These are phyloP conservation scores for Danio choprae DNA, from an alignment of 2,797 vertebrate species.

Conservation along the genomic window DNA sequence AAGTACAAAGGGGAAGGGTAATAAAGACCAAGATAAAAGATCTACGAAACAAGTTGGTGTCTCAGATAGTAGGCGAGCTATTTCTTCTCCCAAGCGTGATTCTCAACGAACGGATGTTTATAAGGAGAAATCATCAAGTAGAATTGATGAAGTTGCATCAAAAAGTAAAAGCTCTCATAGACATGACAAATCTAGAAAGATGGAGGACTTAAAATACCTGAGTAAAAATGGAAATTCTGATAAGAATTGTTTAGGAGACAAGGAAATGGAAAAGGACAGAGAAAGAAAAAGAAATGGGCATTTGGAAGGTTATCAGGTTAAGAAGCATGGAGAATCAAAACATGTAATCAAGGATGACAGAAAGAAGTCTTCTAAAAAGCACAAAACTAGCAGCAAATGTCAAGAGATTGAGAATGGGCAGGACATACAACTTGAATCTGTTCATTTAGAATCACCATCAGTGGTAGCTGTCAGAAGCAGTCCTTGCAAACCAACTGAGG, in stretches of 20 bases:
- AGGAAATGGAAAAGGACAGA: slow-evolving; percentile 12
- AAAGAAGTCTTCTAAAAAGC: slow-evolving; percentile 23
- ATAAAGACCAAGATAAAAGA: slow-evolving; percentile 13
- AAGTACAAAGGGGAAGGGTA: background rate
- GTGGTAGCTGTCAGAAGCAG: background rate
- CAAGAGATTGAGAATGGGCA: slow-evolving; percentile 45
- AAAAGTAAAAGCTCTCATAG: slow-evolving; percentile 32
- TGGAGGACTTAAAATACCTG: slow-evolving; percentile 7
- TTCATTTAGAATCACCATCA: background rate
- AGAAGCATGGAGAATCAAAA: slow-evolving; percentile 62
- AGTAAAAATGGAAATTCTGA: slow-evolving; percentile 5
- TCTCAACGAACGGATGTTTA: slow-evolving; percentile 16
- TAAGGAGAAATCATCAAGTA: slow-evolving; percentile 42
- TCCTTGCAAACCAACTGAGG: slow-evolving; percentile 55
- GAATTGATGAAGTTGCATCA: slow-evolving; percentile 5
- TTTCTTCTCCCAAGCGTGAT: slow-evolving; percentile 15
- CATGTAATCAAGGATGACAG: slow-evolving; percentile 54
- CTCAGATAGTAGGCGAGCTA: slow-evolving; percentile 4
- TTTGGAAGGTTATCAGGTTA: slow-evolving; percentile 50
- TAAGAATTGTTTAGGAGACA: slow-evolving; percentile 23
- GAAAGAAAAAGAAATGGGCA: slow-evolving; percentile 56
- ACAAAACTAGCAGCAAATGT: background rate
- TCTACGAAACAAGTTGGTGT: slow-evolving; percentile 22
- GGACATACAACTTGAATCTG: background rate
- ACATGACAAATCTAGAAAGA: slow-evolving; percentile 8